Percentiles rank a stretch among this genome's conserved stretches.
phyloP scores from a whole-genome alignment of 2,888 invertebrate genomes.

The Drosophila prostipennis region DNA sequence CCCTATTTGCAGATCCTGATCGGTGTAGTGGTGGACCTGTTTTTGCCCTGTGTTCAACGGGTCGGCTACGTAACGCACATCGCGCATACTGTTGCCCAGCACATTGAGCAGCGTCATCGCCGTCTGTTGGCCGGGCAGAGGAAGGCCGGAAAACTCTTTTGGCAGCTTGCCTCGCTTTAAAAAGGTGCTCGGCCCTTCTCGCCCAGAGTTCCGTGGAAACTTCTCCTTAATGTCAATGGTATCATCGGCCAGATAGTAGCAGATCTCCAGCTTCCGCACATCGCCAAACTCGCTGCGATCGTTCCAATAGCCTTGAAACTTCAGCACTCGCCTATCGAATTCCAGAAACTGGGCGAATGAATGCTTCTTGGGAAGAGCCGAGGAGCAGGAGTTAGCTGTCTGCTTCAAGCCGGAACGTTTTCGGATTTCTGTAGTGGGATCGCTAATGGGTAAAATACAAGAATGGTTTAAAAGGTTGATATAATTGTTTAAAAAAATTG shows the following conservation, averaged over 20 bases:
- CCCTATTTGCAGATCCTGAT: conserved; percentile 91
- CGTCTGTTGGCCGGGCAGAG: conserved; percentile 85
- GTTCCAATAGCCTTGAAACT: conserved; percentile 96
- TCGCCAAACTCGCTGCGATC: conserved; percentile 92
- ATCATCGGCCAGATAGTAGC: conserved; percentile 94
- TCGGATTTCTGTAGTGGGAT: conserved; percentile 85
- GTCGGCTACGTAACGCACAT: conserved; percentile 86
- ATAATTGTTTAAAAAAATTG: too few relatives aligned
- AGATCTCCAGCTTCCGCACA: conserved; percentile 90
- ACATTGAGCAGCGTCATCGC: conserved; percentile 87
- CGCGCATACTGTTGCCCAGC: conserved; percentile 85
- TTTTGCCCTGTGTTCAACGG: conserved; percentile 85
- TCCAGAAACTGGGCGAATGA: conserved; percentile 92
- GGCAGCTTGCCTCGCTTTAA: conserved; percentile 91
- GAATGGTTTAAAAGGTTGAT: too few relatives aligned
- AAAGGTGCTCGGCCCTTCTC: conserved; percentile 90
- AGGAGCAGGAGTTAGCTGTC: conserved; percentile 16
- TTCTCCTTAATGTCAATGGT: conserved; percentile 94
- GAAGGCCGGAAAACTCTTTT: conserved; percentile 84
- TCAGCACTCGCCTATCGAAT: conserved; percentile 89
- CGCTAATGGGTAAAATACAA: too few relatives aligned
- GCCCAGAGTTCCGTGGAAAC: conserved; percentile 88
- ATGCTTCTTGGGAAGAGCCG: conserved; percentile 85
- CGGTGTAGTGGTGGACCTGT: conserved; percentile 79
- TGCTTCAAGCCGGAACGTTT: conserved; percentile 75